phyloP scores from a whole-genome alignment of 2,113 vertebrate genomes.

The Amblyopsis rosae region DNA sequence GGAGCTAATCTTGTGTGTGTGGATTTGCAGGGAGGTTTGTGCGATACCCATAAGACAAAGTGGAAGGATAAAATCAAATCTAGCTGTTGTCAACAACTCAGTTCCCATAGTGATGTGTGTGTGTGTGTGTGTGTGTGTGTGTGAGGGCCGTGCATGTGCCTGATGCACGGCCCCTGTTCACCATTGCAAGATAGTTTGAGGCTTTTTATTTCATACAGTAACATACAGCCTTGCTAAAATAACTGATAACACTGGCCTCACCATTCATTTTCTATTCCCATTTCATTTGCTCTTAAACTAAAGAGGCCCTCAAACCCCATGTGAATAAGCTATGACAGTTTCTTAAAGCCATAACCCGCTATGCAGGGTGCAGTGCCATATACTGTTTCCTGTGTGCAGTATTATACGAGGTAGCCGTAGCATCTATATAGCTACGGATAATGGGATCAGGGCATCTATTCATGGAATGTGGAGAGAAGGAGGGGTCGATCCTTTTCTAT shows the following conservation, averaged over 20 bases:
- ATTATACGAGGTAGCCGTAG: conserved; percentile 33
- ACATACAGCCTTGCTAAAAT: conserved; percentile 17
- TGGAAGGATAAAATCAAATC: conserved; percentile 61
- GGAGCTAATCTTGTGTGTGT: conserved; percentile 58
- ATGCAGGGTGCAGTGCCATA: conserved; percentile 27
- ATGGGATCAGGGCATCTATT: conserved; percentile 66
- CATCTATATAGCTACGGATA: conserved; percentile 51
- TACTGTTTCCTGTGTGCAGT: conserved; percentile 16
- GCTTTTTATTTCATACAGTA: conserved; percentile 11
- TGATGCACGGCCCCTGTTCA: background rate
- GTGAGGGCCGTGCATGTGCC: background rate
- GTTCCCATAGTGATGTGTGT: conserved; percentile 42
- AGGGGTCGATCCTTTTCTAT: conserved; percentile 58
- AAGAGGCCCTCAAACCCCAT: conserved; percentile 45
- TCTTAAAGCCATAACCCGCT: conserved; percentile 5
- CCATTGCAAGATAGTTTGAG: background rate
- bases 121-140: conserved; percentile 16
- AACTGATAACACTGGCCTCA: conserved; percentile 15
- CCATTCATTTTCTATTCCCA: conserved; percentile 28
- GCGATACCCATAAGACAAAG: conserved; percentile 42
- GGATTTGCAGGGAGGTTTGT: conserved; percentile 51
- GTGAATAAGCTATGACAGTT: conserved; percentile 13
- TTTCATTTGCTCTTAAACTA: conserved; percentile 52
- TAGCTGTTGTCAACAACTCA: conserved; percentile 55
- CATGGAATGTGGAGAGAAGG: conserved; percentile 62